phyloP scores from a whole-genome alignment of 2,888 invertebrate genomes.

The Amiota minor region DNA sequence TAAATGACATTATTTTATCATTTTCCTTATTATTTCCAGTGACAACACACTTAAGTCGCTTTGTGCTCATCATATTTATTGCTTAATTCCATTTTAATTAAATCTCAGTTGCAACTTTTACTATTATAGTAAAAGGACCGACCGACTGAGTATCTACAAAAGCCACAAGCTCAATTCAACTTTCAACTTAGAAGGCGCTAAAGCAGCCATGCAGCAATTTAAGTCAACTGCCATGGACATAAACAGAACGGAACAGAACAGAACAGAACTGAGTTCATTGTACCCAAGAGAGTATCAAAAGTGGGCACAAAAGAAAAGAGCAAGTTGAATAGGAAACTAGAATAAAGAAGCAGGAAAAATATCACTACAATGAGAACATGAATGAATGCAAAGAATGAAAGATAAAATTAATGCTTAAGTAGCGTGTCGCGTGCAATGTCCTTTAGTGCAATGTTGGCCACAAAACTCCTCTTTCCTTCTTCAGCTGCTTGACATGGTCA shows the following conservation, averaged over 20 bases:
- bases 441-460: background rate
- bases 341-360: no score
- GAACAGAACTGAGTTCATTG: constrained; percentile 26
- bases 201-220: constrained; percentile 31
- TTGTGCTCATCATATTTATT: no score
- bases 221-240: constrained; percentile 43
- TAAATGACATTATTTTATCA: no score
- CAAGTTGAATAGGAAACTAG: background rate
- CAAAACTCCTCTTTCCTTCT: background rate
- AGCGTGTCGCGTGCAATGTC: constrained; percentile 21
- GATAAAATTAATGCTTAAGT: constrained; percentile 21
- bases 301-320: constrained; percentile 1
- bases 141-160: constrained; percentile 26
- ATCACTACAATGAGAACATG: background rate
- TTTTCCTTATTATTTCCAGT: no score
- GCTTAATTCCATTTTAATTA: constrained; percentile 65
- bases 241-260: constrained; percentile 42
- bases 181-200: constrained; percentile 24
- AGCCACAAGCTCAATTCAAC: constrained; percentile 13
- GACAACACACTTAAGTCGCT: no score
- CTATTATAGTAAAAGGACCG: constrained; percentile 35
- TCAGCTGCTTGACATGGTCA: constrained; percentile 2
- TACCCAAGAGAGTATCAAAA: constrained; percentile 24
- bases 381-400: constrained; percentile 13
- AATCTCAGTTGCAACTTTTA: constrained; percentile 49